phyloP scores from a whole-genome alignment of 2,113 vertebrate species.

The Nothocercus nigrocapillus region DNA sequence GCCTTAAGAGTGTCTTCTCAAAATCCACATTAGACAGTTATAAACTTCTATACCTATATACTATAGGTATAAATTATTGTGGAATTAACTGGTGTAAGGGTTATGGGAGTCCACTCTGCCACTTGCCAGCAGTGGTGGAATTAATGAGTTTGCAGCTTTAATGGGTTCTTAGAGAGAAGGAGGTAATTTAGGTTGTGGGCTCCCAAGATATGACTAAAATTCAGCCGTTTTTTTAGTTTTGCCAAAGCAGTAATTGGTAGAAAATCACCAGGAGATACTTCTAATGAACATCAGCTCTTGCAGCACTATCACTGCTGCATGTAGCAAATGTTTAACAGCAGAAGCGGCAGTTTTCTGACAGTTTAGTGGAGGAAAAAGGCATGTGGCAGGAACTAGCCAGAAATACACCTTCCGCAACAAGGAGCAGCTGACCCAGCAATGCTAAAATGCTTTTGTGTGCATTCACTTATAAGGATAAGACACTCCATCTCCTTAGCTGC shows the following conservation, averaged over 20 bases:
- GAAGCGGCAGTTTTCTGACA: not conserved
- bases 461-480: conserved; percentile 63
- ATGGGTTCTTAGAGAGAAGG: not conserved
- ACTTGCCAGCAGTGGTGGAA: not conserved
- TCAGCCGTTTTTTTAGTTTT: not conserved
- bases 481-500: conserved; percentile 18
- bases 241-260: not conserved
- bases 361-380: not conserved
- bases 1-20: not conserved
- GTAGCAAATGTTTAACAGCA: not conserved
- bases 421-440: conserved; percentile 6
- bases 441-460: not conserved
- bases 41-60: too few relatives aligned
- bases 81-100: not conserved
- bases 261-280: not conserved
- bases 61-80: not conserved
- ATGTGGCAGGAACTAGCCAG: not conserved
- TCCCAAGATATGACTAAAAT: not conserved
- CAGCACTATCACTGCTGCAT: not conserved
- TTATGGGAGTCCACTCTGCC: not conserved
- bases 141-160: not conserved
- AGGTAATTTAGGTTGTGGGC: not conserved
- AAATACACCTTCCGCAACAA: not conserved
- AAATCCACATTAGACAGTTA: not conserved
- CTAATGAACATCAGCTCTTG: not conserved